Evolutionary conservation across 2,888 invertebrate genomes (phyloP).

Genomic region (Lochmaea crataegi): DNA sequence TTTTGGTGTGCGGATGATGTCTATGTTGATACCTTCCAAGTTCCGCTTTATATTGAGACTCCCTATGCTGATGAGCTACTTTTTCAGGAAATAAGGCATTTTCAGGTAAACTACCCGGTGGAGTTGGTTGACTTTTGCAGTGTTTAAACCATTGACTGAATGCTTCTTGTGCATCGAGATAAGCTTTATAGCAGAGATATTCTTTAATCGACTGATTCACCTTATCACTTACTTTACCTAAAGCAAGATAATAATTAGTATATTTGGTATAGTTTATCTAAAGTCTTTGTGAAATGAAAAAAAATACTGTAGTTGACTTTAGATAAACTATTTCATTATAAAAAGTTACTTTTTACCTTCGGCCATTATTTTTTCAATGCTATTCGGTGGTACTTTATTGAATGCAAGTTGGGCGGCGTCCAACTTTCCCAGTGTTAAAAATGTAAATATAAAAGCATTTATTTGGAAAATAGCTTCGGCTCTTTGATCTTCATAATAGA

Average conservation of each 20-base stretch:
- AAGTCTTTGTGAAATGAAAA: neutral
- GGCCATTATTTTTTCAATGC: slow-evolving; percentile 70
- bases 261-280: too few relatives aligned
- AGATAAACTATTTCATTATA: neutral
- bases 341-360: slow-evolving; percentile 40
- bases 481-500: slow-evolving; percentile 81
- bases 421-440: slow-evolving; percentile 83
- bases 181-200: slow-evolving; percentile 88
- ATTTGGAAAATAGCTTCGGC: slow-evolving; percentile 87
- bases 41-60: slow-evolving; percentile 83
- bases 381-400: slow-evolving; percentile 76
- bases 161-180: slow-evolving; percentile 87
- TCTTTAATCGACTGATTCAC: slow-evolving; percentile 75
- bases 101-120: slow-evolving; percentile 70
- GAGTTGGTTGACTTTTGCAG: slow-evolving; percentile 81
- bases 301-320: too few relatives aligned
- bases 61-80: slow-evolving; percentile 87
- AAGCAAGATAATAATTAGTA: slow-evolving; percentile 10
- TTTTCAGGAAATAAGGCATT: slow-evolving; percentile 85
- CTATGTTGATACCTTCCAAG: slow-evolving; percentile 73
- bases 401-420: slow-evolving; percentile 85
- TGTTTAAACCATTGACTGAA: slow-evolving; percentile 92
- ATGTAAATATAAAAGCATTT: slow-evolving; percentile 89
- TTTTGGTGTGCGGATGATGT: neutral
- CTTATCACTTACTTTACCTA: slow-evolving; percentile 66